Evolutionary conservation across 2,888 invertebrate genomes (phyloP), one percentile per base, ranked within the genome.

Genomic region (Tuberolachnus salignus): DNA sequence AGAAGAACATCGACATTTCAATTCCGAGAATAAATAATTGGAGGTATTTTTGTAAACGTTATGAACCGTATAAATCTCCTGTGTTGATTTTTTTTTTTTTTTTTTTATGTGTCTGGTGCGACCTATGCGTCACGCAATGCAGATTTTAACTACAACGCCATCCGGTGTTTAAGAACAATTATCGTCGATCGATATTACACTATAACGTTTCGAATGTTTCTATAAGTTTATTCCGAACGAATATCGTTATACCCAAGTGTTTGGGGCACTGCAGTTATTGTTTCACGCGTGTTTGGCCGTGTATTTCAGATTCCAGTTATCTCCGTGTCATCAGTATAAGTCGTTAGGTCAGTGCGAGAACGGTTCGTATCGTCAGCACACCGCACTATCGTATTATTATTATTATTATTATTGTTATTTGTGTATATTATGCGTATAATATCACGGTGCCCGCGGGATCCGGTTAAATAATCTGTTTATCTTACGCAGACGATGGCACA

Each of bases 301-400:
- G 44, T 11, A 49, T 19, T 49, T 72, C 49, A 61, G 19, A 59
- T 46, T 61, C 57, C 13, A 71, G 46, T 59, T 34, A 59, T 46
- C 21, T 46, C 16, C 16, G 42, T 2, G n/a, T 16, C 16, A 26
- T 46, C 46, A 59, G n/a, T 26, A n/a, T n/a, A 59, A 59, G 26
- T 42, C 44, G 3, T 19, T 26, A 71, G 46, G 26, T 49, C 13
- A 8, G n/a, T 14, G 6, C 34, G 26, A 6, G 16, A 72, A 59
- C 26, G 14, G 49, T 59, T 13, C 19, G n/a, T 34, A 67, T 0
- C 3, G 13, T 67, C 6, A 51, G 10, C 16, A 23, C 1, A 23
- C 11, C 16, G 46, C 21, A 34, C 23, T 66, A 49, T 49, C 46
- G 8, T 34, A 51, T 26, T 34, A 51, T 51, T n/a, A n/a, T n/a